phyloP scores from a whole-genome alignment of 2,113 vertebrate species.

The Apteryx mantelli region DNA sequence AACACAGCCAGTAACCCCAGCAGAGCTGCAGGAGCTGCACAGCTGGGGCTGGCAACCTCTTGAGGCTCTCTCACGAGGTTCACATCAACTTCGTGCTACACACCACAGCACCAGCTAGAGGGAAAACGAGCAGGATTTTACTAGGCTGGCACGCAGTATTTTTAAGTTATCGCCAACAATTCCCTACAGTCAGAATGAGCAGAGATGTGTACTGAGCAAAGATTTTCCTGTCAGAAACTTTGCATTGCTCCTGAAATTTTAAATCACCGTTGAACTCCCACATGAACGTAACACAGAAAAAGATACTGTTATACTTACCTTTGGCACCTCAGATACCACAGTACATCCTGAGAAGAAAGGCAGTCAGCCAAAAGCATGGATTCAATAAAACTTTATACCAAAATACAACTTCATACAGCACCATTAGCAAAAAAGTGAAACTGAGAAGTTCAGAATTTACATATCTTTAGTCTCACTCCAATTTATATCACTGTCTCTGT shows the following conservation, averaged over 20 bases:
- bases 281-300: background rate
- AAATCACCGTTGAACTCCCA: background rate
- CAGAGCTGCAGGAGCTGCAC: background rate
- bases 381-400: background rate
- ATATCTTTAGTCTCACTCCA: background rate
- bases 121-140: background rate
- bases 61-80: rapidly evolving
- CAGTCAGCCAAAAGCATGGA: background rate
- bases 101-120: rapidly evolving
- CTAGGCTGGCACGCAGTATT: background rate
- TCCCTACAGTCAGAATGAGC: background rate
- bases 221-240: background rate
- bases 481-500: background rate
- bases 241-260: background rate
- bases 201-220: background rate
- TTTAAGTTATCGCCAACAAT: background rate
- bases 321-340: background rate
- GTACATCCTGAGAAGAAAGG: background rate
- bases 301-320: background rate
- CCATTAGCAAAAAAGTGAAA: background rate
- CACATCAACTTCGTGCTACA: rapidly evolving
- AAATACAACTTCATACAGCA: background rate
- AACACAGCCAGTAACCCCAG: rapidly evolving
- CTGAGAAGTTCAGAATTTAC: background rate
- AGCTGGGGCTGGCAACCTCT: background rate